Conservation (phyloP, 35 echinoderm and acorn worm species). For the Apostichopus japonicus region DNA sequence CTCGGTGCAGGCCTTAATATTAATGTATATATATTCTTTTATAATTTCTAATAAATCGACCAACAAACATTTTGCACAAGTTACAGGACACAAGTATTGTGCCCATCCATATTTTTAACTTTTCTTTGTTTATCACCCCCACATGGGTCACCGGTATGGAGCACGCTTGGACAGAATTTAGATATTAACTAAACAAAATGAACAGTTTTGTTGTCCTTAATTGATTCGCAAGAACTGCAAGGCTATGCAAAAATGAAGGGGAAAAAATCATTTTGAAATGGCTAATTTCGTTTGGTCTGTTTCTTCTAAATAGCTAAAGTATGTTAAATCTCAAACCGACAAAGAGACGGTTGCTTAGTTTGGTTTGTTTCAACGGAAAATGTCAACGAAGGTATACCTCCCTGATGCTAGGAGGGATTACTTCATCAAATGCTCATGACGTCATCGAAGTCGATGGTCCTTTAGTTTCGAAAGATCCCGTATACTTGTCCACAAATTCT, state of each 20-base stretch:
- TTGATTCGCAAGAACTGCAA: not conserved
- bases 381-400: not conserved
- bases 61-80: too few species aligned
- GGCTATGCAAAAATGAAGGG: not conserved
- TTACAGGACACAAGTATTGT: too few species aligned
- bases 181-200: too few species aligned
- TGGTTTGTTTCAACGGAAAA: not conserved
- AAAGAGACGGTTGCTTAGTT: not conserved
- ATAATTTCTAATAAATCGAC: too few species aligned
- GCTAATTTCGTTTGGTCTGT: not conserved
- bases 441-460: not conserved
- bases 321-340: not conserved
- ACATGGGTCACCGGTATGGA: too few species aligned
- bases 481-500: not conserved
- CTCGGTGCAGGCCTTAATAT: too few species aligned
- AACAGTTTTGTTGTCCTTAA: too few species aligned
- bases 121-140: too few species aligned
- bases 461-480: not conserved
- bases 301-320: not conserved
- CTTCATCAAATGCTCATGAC: not conserved
- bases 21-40: too few species aligned
- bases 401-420: not conserved
- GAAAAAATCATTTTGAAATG: not conserved
- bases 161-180: too few species aligned
- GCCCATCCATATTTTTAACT: too few species aligned